These are phyloP conservation scores for Trichonephila clavipes DNA, from an alignment of 1,140 invertebrate genomes.

Conservation along the genomic window DNA sequence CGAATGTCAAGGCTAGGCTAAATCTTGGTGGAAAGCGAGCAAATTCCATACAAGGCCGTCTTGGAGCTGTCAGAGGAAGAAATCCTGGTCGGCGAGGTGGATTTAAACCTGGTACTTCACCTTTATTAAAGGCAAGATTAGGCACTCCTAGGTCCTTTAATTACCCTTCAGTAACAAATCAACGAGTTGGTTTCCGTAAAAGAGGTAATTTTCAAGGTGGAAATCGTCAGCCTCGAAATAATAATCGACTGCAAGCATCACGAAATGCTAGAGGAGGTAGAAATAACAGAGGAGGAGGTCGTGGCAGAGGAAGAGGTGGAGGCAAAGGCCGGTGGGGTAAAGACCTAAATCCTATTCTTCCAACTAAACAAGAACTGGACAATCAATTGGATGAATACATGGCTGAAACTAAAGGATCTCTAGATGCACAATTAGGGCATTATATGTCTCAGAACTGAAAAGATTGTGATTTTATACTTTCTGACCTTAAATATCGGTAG, in stretches of 20 bases:
- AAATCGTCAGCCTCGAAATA: slow-evolving; percentile 25
- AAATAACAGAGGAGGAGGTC: slow-evolving; percentile 25
- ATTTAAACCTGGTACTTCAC: slow-evolving; percentile 74
- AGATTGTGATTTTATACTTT: neutral
- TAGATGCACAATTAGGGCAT: slow-evolving; percentile 84
- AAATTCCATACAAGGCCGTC: slow-evolving; percentile 33
- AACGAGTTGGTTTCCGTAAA: slow-evolving; percentile 24
- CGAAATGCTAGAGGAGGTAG: slow-evolving; percentile 14
- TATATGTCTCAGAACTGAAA: slow-evolving; percentile 83
- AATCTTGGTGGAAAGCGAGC: slow-evolving; percentile 77
- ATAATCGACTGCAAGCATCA: neutral
- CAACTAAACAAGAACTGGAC: slow-evolving; percentile 84
- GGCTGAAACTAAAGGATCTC: slow-evolving; percentile 83
- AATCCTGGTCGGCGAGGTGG: slow-evolving; percentile 78
- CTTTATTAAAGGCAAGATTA: slow-evolving; percentile 71
- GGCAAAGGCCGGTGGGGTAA: slow-evolving; percentile 77
- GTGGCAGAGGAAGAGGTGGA: slow-evolving; percentile 75
- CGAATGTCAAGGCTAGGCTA: slow-evolving; percentile 80
- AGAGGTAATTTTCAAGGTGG: slow-evolving; percentile 51
- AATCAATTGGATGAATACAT: slow-evolving; percentile 85
- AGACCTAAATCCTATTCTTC: neutral
- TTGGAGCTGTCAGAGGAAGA: slow-evolving; percentile 70
- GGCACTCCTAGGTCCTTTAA: slow-evolving; percentile 34
- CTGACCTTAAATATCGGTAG: neutral
- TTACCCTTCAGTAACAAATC: neutral